A percentile compares a stretch with the other conserved stretches of the same genome.
Evolutionary conservation across 2,113 vertebrate species (phyloP).

Genomic region (Leptosomus discolor): DNA sequence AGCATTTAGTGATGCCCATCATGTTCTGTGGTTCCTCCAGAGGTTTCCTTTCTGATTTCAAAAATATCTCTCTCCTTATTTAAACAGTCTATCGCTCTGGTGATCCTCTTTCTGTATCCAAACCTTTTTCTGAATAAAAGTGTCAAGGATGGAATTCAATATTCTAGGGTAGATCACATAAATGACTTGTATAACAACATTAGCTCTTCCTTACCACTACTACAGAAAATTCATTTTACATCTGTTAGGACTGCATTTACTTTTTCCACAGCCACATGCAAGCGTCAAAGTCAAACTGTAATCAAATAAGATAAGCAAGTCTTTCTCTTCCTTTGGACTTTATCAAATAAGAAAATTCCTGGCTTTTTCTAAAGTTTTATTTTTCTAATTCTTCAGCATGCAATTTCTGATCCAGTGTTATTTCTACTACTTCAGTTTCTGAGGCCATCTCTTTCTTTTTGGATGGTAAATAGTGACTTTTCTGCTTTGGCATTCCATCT

Average conservation of each 20-base stretch:
- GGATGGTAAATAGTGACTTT: background rate
- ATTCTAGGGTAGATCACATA: background rate
- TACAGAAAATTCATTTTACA: background rate
- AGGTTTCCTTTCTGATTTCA: background rate
- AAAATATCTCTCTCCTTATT: background rate
- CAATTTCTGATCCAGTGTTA: background rate
- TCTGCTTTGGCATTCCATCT: background rate
- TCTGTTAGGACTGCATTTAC: background rate
- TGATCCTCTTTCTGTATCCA: background rate
- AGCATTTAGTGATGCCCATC: background rate
- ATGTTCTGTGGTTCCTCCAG: background rate
- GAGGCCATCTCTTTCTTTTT: background rate
- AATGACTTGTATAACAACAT: background rate
- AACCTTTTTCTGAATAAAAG: background rate
- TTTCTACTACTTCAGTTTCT: background rate
- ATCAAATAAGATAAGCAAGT: background rate
- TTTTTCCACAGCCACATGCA: background rate
- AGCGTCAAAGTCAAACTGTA: background rate
- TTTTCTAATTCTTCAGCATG: background rate
- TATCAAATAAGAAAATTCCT: background rate
- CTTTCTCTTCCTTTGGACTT: background rate
- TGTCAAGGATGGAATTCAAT: background rate
- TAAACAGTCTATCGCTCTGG: background rate
- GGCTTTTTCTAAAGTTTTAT: background rate
- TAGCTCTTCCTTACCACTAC: background rate